A percentile compares a stretch with the other conserved stretches of the same genome.
phyloP scores from a whole-genome alignment of 2,113 vertebrate genomes.

The Myiagra hebetior region DNA sequence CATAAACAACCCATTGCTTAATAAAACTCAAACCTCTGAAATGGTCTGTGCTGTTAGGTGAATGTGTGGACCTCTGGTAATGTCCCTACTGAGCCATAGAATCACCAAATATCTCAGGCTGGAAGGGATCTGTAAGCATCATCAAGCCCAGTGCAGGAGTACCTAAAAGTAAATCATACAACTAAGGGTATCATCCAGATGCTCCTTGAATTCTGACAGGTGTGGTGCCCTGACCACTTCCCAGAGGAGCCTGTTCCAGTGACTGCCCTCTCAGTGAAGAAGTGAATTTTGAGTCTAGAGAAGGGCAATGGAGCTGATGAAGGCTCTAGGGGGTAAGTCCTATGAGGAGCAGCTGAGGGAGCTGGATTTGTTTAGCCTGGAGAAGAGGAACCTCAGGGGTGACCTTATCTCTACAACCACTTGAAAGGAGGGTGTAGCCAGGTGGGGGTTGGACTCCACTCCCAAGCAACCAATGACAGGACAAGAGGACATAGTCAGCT shows the following conservation, averaged over 20 bases:
- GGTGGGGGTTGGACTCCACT: fast-evolving
- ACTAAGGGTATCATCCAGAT: background rate
- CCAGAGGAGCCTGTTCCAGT: background rate
- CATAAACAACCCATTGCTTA: background rate
- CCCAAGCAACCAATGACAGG: background rate
- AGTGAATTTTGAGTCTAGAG: background rate
- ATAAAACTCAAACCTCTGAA: background rate
- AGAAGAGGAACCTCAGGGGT: background rate
- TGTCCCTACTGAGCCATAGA: background rate
- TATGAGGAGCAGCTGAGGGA: background rate
- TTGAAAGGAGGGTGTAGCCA: background rate
- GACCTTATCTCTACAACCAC: background rate
- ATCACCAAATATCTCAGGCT: background rate
- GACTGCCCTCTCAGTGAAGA: background rate
- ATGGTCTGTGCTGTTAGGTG: fast-evolving
- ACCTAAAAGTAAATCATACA: background rate
- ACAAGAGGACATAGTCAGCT: background rate
- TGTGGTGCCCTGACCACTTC: background rate
- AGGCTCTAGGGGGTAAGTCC: background rate
- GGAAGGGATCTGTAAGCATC: background rate
- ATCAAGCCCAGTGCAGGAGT: background rate
- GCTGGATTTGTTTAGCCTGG: background rate
- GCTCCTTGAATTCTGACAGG: background rate
- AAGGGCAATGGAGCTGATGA: background rate
- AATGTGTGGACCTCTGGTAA: background rate